phyloP scores from a whole-genome alignment of 2,113 vertebrate species.

The Coptodon rendalli region DNA sequence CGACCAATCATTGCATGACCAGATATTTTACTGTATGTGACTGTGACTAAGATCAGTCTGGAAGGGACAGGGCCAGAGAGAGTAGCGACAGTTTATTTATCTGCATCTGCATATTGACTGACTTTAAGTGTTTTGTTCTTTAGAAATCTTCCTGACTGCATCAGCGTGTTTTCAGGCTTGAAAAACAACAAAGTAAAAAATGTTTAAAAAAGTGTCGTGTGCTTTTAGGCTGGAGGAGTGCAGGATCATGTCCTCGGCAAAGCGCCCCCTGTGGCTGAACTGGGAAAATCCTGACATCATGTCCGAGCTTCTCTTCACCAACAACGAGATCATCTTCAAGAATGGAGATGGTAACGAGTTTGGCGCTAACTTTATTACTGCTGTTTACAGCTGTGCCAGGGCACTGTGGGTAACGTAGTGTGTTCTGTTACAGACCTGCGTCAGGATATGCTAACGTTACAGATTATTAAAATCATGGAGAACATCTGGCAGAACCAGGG shows the following conservation, averaged over 20 bases:
- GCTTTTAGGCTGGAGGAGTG: slow-evolving; percentile 86
- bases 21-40: fast-evolving
- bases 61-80: no score
- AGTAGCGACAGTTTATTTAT: no score
- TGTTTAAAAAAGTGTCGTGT: background rate
- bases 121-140: background rate
- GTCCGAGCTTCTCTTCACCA: slow-evolving; percentile 95
- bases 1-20: background rate
- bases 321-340: slow-evolving; percentile 98
- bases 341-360: slow-evolving; percentile 85
- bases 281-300: slow-evolving; percentile 98
- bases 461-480: slow-evolving; percentile 97
- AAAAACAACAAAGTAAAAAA: background rate
- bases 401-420: background rate
- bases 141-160: background rate
- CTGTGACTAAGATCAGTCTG: background rate
- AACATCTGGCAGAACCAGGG: slow-evolving; percentile 99
- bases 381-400: background rate
- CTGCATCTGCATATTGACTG: background rate
- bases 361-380: fast-evolving
- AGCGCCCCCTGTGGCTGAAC: slow-evolving; percentile 93
- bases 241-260: slow-evolving; percentile 96
- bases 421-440: slow-evolving; percentile 80
- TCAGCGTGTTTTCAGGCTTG: background rate
- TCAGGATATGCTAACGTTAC: slow-evolving; percentile 94